Conservation (phyloP, 2,797 vertebrate genomes). For the Argya squamiceps region DNA sequence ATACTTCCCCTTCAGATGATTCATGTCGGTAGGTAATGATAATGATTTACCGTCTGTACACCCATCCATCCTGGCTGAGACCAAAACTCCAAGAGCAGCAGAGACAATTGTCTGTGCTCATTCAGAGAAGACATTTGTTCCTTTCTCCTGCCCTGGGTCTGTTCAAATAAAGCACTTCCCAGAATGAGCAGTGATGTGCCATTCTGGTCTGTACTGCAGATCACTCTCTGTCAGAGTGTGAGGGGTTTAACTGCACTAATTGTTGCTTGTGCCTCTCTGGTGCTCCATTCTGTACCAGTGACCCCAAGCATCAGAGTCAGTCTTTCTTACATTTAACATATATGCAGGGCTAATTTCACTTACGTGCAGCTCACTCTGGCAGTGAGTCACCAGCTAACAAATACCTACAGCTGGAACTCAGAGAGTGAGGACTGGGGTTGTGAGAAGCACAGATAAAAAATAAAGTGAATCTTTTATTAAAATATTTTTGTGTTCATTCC, state of each 20-base stretch:
- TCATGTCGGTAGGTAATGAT: constrained; percentile 59
- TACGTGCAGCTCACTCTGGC: not conserved
- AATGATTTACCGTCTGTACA: constrained; percentile 36
- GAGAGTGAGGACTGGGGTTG: not conserved
- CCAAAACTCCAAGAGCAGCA: constrained; percentile 4
- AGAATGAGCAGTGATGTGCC: not conserved
- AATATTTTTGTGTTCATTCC: constrained; percentile 19
- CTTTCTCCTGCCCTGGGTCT: not conserved
- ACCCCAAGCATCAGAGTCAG: not conserved
- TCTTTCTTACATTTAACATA: not conserved
- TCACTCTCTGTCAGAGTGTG: not conserved
- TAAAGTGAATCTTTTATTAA: not conserved
- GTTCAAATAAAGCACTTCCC: constrained; percentile 22
- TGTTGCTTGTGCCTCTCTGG: not conserved
- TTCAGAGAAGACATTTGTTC: constrained; percentile 7
- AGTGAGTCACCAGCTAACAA: not conserved
- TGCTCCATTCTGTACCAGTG: not conserved
- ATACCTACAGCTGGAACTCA: not conserved
- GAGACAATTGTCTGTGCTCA: constrained; percentile 36
- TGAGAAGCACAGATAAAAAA: not conserved
- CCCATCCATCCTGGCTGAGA: constrained; percentile 45
- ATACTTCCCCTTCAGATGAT: constrained; percentile 47
- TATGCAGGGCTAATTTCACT: not conserved
- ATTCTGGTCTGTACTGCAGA: not conserved
- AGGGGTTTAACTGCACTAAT: not conserved